Evolutionary conservation across 2,888 invertebrate species (phyloP), one percentile per base, ranked within the genome.

Genomic region (Psococerastis gibbosa): DNA sequence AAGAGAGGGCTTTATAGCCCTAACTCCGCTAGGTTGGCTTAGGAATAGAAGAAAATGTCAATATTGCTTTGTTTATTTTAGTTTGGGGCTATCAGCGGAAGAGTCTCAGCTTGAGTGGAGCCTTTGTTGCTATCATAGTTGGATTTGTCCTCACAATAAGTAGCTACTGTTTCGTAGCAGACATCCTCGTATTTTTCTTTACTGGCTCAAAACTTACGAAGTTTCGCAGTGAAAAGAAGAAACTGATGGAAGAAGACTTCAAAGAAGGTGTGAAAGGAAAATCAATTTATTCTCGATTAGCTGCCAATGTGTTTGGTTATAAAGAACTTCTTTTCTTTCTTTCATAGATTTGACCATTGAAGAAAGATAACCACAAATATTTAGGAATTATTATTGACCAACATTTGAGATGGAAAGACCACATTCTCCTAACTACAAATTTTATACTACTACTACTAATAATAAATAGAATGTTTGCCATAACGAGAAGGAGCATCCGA

Each of bases 181-280:
- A 76, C 49, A 63, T 89, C 23, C 62, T 82, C 13, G 66, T 73
- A 3, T 89, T 89, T 60, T 89, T 88, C 56, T 58, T 85, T 18
- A 69, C 79, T 35, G 80, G 80, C 2, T 84, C 87, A 1, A 75
- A 74, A 56, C 84, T 78, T 0, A 88, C 89, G 1, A 84, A 82
- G 58, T 80, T 78, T 54, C 68, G 78, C 16, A 61, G 71, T 1
- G 60, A 72, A 44, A 58, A 68, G 41, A 83, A 83, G 56, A 65
- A 62, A 45, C 75, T 75, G 55, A 57, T 84, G 43, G 87, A 88
- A 57, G 69, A 67, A 38, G 78, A 84, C 53, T 82, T 75, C 53
- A 82, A 80, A 63, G 82, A 82, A 68, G 84, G 80, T 78, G 57
- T 43, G 32, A 6, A 13, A 49, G 23, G n/a, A 45, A 2, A 31